Evolutionary conservation across 2,888 invertebrate genomes (phyloP).

Genomic region (Dicyrtomina minuta): DNA sequence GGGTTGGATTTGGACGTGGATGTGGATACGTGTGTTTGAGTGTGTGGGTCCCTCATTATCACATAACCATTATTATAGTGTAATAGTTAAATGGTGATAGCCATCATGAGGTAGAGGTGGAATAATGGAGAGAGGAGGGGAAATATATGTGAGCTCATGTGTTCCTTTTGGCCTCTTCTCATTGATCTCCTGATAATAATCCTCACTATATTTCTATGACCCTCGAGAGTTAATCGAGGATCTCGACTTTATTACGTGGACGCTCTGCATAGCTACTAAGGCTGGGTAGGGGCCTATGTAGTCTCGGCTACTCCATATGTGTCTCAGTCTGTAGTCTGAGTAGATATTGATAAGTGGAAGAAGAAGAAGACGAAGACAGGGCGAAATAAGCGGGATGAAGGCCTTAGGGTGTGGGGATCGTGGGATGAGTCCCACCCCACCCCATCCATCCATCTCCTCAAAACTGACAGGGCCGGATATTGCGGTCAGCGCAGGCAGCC

Average conservation of each 20-base stretch:
- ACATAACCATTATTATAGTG: slow-evolving; percentile 28
- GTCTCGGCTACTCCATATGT: neutral
- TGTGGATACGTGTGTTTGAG: neutral
- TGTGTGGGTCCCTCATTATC: slow-evolving; percentile 33
- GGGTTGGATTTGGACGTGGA: too few relatives aligned
- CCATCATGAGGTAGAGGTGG: neutral
- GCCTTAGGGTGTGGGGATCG: too few relatives aligned
- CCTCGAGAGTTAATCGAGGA: slow-evolving; percentile 19
- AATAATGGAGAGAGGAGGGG: neutral
- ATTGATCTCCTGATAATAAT: slow-evolving; percentile 5
- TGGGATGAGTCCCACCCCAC: too few relatives aligned
- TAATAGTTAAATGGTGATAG: slow-evolving; percentile 5
- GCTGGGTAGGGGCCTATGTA: too few relatives aligned
- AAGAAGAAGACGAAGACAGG: too few relatives aligned
- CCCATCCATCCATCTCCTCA: too few relatives aligned
- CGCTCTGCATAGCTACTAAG: neutral
- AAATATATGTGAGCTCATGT: neutral
- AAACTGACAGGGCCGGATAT: too few relatives aligned
- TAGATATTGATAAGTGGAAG: too few relatives aligned
- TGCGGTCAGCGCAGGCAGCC: too few relatives aligned
- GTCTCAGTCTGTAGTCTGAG: too few relatives aligned
- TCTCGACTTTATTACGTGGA: neutral
- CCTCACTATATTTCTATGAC: slow-evolving; percentile 3
- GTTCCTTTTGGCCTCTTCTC: neutral
- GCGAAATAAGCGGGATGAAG: too few relatives aligned